Conservation (phyloP, 2,888 invertebrate genomes). For the Ceraclea dissimilis region DNA sequence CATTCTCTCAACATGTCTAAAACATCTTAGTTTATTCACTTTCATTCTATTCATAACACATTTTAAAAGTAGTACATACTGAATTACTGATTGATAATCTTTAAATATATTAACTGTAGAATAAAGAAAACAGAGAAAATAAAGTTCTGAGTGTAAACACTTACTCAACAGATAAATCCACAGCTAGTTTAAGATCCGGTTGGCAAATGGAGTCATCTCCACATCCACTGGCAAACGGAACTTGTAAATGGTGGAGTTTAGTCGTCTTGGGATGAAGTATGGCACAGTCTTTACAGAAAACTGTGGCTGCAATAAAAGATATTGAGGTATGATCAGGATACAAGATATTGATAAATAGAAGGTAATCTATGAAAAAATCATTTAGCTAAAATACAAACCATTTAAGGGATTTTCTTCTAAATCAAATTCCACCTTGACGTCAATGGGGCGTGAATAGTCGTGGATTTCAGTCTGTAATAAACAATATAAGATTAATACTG, state of each 20-base stretch:
- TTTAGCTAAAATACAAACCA: slow-evolving; percentile 1
- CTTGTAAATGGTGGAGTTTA: slow-evolving; percentile 33
- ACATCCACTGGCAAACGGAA: slow-evolving; percentile 43
- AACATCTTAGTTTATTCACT: too few relatives aligned
- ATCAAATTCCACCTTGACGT: slow-evolving; percentile 18
- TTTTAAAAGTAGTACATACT: too few relatives aligned
- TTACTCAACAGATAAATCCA: slow-evolving; percentile 35
- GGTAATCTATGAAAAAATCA: background rate
- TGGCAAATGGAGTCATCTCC: slow-evolving; percentile 47
- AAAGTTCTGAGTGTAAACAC: too few relatives aligned
- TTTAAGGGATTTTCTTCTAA: slow-evolving; percentile 18
- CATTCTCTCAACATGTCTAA: too few relatives aligned
- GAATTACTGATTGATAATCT: too few relatives aligned
- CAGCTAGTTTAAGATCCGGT: slow-evolving; percentile 40
- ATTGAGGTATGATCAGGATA: too few relatives aligned
- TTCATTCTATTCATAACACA: too few relatives aligned
- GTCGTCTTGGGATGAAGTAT: slow-evolving; percentile 29
- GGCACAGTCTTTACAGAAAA: slow-evolving; percentile 25
- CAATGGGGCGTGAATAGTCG: slow-evolving; percentile 24
- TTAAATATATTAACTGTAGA: too few relatives aligned
- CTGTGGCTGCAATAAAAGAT: slow-evolving; percentile 30
- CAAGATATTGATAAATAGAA: background rate
- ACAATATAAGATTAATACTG: too few relatives aligned
- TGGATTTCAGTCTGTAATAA: background rate
- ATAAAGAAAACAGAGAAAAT: too few relatives aligned